Evolutionary conservation across 2,113 vertebrate genomes (phyloP).

Genomic region (Gambusia holbrooki): DNA sequence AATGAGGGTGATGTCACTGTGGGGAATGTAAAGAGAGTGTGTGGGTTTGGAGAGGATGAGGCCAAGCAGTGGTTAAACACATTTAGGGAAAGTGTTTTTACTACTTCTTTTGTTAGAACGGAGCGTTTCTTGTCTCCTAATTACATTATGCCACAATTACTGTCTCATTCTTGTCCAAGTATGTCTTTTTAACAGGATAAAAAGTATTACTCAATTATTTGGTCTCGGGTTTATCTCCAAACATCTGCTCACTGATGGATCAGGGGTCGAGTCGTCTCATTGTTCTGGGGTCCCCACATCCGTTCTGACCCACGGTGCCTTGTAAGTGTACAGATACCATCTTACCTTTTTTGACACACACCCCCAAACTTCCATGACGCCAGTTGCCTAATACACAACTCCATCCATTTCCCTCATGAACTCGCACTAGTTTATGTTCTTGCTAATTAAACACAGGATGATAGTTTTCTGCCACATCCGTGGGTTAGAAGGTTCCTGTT

Average conservation of each 20-base stretch:
- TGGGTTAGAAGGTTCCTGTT: too few species aligned
- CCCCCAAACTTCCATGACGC: too few species aligned
- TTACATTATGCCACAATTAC: constrained; percentile 70
- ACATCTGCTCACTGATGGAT: constrained; percentile 72
- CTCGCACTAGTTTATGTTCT: neutral
- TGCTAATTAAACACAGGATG: neutral
- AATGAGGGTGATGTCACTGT: constrained; percentile 34
- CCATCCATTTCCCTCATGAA: neutral
- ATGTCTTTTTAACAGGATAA: constrained; percentile 71
- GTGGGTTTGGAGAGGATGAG: constrained; percentile 29
- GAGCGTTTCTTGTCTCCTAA: constrained; percentile 73
- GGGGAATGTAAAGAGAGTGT: constrained; percentile 12
- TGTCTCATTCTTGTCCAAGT: constrained; percentile 73
- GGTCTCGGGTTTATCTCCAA: constrained; percentile 51
- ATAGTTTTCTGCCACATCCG: too few species aligned
- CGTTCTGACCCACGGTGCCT: neutral
- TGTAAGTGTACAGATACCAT: too few species aligned
- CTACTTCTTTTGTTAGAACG: constrained; percentile 31
- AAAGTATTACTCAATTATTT: constrained; percentile 77
- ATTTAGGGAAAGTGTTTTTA: neutral
- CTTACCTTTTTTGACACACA: too few species aligned
- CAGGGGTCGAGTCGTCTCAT: constrained; percentile 26
- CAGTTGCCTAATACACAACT: neutral
- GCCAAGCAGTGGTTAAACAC: neutral
- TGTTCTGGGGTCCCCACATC: constrained; percentile 37